A percentile compares a stretch with the other conserved stretches of the same genome.
Evolutionary conservation across 2,888 invertebrate species (phyloP).

Genomic region (Teleiodes luculella): DNA sequence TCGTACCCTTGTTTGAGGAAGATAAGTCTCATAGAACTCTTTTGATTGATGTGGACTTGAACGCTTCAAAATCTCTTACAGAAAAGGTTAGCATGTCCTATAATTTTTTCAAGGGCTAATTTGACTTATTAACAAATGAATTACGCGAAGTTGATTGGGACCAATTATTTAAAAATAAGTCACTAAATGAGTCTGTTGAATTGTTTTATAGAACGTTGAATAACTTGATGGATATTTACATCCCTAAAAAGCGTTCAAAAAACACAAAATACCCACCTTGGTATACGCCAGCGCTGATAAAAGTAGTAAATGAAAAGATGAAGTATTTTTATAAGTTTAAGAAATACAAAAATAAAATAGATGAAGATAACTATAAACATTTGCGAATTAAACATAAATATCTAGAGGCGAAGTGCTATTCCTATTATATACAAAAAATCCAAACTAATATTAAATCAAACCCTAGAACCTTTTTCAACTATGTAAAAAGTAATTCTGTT

Average conservation of each 20-base stretch:
- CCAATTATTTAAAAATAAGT: not conserved
- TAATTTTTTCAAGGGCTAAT: not conserved
- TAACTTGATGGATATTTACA: not conserved
- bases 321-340: not conserved
- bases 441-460: not conserved
- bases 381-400: not conserved
- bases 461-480: not conserved
- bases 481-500: not conserved
- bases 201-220: not conserved
- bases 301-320: not conserved
- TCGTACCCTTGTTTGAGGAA: not conserved
- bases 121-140: not conserved
- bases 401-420: not conserved
- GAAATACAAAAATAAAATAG: not conserved
- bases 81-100: not conserved
- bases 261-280: not conserved
- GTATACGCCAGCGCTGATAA: not conserved
- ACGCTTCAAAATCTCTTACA: not conserved
- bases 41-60: not conserved
- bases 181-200: not conserved
- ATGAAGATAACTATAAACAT: not conserved
- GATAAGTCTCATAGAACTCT: not conserved
- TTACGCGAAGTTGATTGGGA: not conserved
- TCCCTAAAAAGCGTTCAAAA: not conserved
- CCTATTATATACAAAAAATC: not conserved